Conservation (phyloP, 2,113 vertebrate genomes). For the Heterotis niloticus region DNA sequence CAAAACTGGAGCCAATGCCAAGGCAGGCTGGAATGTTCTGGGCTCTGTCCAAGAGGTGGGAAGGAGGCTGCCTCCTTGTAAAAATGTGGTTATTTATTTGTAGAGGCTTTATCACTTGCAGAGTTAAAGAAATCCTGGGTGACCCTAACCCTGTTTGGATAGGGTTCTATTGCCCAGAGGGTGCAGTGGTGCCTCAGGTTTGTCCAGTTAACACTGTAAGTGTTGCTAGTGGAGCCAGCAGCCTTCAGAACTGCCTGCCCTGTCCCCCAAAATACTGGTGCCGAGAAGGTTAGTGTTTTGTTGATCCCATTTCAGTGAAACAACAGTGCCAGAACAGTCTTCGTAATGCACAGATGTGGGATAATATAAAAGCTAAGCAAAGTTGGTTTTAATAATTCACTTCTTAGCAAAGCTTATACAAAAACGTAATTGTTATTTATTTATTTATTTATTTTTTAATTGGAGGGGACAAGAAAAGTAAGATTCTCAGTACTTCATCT, state of each 20-base stretch:
- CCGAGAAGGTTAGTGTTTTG: slow-evolving; percentile 42
- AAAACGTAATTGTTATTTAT: too few species aligned
- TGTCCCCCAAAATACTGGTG: slow-evolving; percentile 79
- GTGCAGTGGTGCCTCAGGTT: slow-evolving; percentile 57
- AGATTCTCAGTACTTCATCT: too few species aligned
- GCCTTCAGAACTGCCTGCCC: slow-evolving; percentile 70
- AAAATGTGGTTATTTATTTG: neutral
- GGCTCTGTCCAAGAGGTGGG: slow-evolving; percentile 78
- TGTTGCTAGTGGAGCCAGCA: slow-evolving; percentile 59
- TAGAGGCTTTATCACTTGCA: neutral
- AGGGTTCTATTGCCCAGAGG: slow-evolving; percentile 84
- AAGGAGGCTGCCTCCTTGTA: neutral
- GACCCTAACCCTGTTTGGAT: slow-evolving; percentile 14
- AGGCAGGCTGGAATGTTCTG: slow-evolving; percentile 69
- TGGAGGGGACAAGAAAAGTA: too few species aligned
- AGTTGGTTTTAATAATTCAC: too few species aligned
- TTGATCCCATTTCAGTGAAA: neutral
- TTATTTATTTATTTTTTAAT: too few species aligned
- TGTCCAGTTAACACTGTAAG: slow-evolving; percentile 77
- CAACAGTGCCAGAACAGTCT: neutral
- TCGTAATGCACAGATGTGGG: too few species aligned
- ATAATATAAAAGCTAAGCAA: too few species aligned
- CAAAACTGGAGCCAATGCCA: slow-evolving; percentile 55
- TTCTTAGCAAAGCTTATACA: too few species aligned
- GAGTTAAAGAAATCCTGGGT: neutral